Base-by-base conservation (phyloP, 1,140 invertebrate species). In the Drosophila melanogaster region DNA sequence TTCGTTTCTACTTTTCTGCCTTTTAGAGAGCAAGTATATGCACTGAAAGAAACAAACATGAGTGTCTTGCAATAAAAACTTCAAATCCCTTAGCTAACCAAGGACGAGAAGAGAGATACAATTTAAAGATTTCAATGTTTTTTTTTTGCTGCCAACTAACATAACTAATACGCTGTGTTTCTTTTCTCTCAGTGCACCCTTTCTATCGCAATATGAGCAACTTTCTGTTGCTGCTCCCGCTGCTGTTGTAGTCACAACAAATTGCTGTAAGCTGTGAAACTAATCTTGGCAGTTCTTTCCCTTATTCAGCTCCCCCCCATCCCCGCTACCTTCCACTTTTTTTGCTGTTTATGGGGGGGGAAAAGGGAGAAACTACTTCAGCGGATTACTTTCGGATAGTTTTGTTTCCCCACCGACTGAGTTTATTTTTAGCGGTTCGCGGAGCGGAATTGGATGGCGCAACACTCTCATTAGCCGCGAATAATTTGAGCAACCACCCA, bases 231-330 rank as follows among this genome's bases (percentile, higher is more conserved):
- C 47, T 73, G 61, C 53, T 69, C 40, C 47, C 67, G 61, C 53
- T 73, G 33, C 70, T 62, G 56, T 71, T 67, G 57, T 81, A 77
- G 62, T 87, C 66, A 51, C 83, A 89, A 87, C 83, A 87, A 87
- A 87, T 87, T 89, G 83, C 84, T 79, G 84, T 87, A 87, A 87
- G 83, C 79, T 77, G 83, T 83, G 84, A 87, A 87, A 89, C 83
- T 89, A 89, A 87, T 87, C 83, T 81, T 67, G 61, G 66, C 72
- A 81, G 66, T 81, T 81, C 78, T 51, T 49, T 44, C 33, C 41
- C 17, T 24, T 35, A 30, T 17, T 51, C 37, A 17, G 26, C 37
- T 8, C 40, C 15, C 10, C 37, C 14, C 10, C 35, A 3, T 14
- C 0, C 12, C 14, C 3, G 4, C 4, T 11, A 2, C 2, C 37